These are phyloP conservation scores for Macaria liturata DNA, from an alignment of 2,888 invertebrate genomes.

Conservation along the genomic window DNA sequence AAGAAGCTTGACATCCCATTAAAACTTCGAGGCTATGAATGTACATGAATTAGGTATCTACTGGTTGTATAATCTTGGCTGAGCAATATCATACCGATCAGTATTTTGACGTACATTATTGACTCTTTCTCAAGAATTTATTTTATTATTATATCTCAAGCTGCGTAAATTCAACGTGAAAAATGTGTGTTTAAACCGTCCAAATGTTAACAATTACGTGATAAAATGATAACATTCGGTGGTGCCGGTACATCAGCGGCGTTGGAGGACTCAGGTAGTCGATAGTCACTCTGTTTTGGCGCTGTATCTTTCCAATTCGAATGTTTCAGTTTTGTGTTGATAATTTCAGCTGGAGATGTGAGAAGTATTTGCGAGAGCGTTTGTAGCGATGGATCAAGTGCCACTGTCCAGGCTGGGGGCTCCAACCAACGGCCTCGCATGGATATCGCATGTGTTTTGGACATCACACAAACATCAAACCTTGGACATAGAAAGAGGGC, in stretches of 20 bases:
- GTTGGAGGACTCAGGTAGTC: constrained; percentile 72
- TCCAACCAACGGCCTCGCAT: constrained; percentile 85
- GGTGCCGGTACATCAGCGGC: constrained; percentile 67
- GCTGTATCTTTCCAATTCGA: constrained; percentile 43
- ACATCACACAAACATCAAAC: constrained; percentile 88
- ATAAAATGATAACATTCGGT: constrained; percentile 78
- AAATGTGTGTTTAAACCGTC: constrained; percentile 58
- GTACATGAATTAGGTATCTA: no score
- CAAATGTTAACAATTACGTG: constrained; percentile 66
- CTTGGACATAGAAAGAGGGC: constrained; percentile 90
- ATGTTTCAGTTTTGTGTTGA: constrained; percentile 34
- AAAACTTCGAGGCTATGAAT: no score
- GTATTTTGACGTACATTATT: no score
- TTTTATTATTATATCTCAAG: constrained; percentile 40
- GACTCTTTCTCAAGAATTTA: background rate
- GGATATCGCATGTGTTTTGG: constrained; percentile 95
- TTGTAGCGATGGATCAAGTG: constrained; percentile 80
- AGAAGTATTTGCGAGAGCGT: constrained; percentile 80
- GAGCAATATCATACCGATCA: no score
- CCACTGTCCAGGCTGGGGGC: constrained; percentile 71
- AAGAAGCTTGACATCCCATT: no score
- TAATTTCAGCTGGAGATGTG: constrained; percentile 67
- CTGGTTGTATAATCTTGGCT: no score
- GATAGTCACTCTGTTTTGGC: constrained; percentile 50
- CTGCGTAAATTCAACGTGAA: constrained; percentile 54